phyloP scores from a whole-genome alignment of 2,888 invertebrate species.

The Fragum fragum region DNA sequence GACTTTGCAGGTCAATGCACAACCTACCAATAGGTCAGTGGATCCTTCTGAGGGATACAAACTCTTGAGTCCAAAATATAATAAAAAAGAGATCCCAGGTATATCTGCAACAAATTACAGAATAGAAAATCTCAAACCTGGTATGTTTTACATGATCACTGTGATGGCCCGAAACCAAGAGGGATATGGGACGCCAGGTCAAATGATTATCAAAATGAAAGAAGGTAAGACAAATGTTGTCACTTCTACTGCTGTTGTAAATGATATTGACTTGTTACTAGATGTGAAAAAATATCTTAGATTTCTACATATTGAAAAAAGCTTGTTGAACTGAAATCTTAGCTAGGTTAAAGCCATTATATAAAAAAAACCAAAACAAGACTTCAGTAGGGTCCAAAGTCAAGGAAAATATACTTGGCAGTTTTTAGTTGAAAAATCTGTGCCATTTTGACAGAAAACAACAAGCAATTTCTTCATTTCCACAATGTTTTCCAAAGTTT shows the following conservation, averaged over 20 bases:
- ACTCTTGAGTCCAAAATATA: neutral
- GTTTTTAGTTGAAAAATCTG: no score
- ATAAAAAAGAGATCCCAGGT: neutral
- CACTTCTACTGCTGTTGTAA: neutral
- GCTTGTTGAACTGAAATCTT: no score
- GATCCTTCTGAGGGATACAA: neutral
- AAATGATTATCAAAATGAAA: conserved; percentile 43
- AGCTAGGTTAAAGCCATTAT: no score
- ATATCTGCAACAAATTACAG: neutral
- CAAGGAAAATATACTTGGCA: no score
- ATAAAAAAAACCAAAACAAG: no score
- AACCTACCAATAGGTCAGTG: conserved; percentile 10
- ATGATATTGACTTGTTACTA: no score
- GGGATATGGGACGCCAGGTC: conserved; percentile 22
- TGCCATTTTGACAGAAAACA: no score
- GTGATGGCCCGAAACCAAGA: conserved; percentile 43
- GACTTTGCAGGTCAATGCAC: conserved; percentile 34
- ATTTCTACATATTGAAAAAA: no score
- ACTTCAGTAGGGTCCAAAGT: no score
- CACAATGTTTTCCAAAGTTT: no score
- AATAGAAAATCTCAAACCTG: conserved; percentile 25
- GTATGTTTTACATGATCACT: conserved; percentile 41
- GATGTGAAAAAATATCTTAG: no score
- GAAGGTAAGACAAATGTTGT: conserved; percentile 42
- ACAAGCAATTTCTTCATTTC: no score